Evolutionary conservation across 2,113 vertebrate species (phyloP).

Genomic region (Psammodynastes pulverulentus): DNA sequence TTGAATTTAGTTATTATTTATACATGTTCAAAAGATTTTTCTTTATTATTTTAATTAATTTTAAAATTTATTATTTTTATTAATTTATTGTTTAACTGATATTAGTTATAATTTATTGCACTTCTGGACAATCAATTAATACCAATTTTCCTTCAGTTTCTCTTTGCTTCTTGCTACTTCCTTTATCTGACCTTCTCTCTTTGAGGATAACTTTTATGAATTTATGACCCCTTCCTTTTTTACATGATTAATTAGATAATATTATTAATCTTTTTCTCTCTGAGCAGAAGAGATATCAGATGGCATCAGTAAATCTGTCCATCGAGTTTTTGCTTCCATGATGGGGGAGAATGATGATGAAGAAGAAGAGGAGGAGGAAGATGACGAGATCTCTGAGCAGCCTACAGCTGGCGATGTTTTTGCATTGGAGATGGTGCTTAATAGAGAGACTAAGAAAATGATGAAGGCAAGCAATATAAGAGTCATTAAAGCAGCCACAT

Average conservation of each 20-base stretch:
- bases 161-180: not conserved
- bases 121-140: not conserved
- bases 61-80: not conserved
- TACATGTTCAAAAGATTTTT: not conserved
- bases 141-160: not conserved
- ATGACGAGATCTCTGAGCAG: constrained; percentile 70
- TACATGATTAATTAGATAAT: not conserved
- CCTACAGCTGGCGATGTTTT: constrained; percentile 90
- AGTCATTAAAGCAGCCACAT: not conserved
- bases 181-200: not conserved
- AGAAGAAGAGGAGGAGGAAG: constrained; percentile 71
- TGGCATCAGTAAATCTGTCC: constrained; percentile 89
- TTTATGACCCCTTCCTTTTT: not conserved
- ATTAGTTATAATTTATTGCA: not conserved
- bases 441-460: constrained; percentile 95
- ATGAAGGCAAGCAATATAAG: constrained; percentile 81
- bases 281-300: constrained; percentile 77
- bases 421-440: constrained; percentile 93
- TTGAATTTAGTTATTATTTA: not conserved
- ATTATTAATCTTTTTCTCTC: constrained; percentile 7
- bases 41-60: not conserved
- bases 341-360: constrained; percentile 78
- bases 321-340: constrained; percentile 93
- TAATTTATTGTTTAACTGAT: not conserved
- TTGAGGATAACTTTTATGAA: not conserved